Percentiles rank a stretch among this genome's conserved stretches.
Evolutionary conservation across 1,140 invertebrate genomes (phyloP).

Genomic region (Drosophila subobscura): DNA sequence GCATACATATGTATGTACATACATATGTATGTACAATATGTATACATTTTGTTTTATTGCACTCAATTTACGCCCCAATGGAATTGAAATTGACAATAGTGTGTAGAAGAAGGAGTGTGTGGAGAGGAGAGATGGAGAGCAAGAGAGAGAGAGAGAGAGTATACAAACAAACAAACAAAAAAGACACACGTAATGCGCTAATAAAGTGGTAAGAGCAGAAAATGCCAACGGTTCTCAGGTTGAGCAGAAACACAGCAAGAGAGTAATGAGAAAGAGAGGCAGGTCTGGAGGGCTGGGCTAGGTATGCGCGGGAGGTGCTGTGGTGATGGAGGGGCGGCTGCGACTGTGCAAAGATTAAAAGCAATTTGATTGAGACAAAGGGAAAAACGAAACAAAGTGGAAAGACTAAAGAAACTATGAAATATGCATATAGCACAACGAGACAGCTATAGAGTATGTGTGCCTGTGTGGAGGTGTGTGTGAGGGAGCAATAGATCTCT

Average conservation of each 20-base stretch:
- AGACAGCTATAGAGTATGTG: not conserved
- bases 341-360: slow-evolving; percentile 72
- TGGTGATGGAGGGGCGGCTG: slow-evolving; percentile 14
- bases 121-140: slow-evolving; percentile 1
- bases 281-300: not conserved
- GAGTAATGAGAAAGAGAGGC: slow-evolving; percentile 40
- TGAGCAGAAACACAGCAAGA: slow-evolving; percentile 14
- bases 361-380: slow-evolving; percentile 74
- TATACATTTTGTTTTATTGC: slow-evolving; percentile 58
- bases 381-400: slow-evolving; percentile 53
- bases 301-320: not conserved
- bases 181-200: slow-evolving; percentile 40
- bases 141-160: slow-evolving; percentile 10
- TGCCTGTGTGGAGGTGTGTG: no score
- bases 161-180: slow-evolving; percentile 18
- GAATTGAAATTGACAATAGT: slow-evolving; percentile 50
- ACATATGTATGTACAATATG: slow-evolving; percentile 5
- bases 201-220: slow-evolving; percentile 40
- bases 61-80: slow-evolving; percentile 67
- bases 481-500: slow-evolving; percentile 3
- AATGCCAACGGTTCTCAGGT: no score
- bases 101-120: not conserved
- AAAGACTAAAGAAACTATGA: slow-evolving; percentile 38
- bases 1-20: not conserved
- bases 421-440: slow-evolving; percentile 15